Conservation (phyloP, 1,140 invertebrate genomes). For the Acyrthosiphon pisum region DNA sequence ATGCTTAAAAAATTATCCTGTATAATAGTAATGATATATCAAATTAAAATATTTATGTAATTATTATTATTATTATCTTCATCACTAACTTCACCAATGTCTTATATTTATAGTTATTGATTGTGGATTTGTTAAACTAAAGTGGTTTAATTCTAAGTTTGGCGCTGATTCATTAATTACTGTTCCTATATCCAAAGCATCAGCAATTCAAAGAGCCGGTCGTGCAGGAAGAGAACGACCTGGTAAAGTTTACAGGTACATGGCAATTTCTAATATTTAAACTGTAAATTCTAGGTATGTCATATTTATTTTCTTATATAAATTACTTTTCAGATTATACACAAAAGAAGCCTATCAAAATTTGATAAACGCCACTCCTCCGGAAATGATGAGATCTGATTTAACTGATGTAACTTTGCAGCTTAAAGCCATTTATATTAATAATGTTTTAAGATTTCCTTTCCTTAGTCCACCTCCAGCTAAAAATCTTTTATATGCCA, state of each 20-base stretch:
- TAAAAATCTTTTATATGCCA: constrained; percentile 80
- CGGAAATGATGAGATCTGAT: constrained; percentile 93
- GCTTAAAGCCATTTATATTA: constrained; percentile 93
- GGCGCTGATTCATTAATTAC: constrained; percentile 86
- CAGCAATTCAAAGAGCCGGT: constrained; percentile 90
- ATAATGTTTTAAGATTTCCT: constrained; percentile 84
- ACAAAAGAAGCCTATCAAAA: constrained; percentile 80
- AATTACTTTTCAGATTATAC: constrained; percentile 70
- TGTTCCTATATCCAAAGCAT: constrained; percentile 86
- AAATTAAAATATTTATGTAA: not conserved
- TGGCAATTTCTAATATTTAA: not conserved
- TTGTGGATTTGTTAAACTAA: constrained; percentile 95
- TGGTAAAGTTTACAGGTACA: constrained; percentile 81
- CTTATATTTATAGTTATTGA: constrained; percentile 81
- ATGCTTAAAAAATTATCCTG: too few relatives aligned
- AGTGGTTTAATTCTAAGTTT: constrained; percentile 85
- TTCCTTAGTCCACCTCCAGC: constrained; percentile 90
- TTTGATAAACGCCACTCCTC: constrained; percentile 75
- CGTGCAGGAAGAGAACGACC: constrained; percentile 83
- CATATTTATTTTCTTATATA: constrained; percentile 25
- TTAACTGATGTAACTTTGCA: constrained; percentile 86
- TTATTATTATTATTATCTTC: not conserved
- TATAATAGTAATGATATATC: not conserved
- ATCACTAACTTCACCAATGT: not conserved
- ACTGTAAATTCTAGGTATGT: not conserved